Evolutionary conservation across 1,140 invertebrate species (phyloP).

Genomic region (Catajapyx aquilonaris): DNA sequence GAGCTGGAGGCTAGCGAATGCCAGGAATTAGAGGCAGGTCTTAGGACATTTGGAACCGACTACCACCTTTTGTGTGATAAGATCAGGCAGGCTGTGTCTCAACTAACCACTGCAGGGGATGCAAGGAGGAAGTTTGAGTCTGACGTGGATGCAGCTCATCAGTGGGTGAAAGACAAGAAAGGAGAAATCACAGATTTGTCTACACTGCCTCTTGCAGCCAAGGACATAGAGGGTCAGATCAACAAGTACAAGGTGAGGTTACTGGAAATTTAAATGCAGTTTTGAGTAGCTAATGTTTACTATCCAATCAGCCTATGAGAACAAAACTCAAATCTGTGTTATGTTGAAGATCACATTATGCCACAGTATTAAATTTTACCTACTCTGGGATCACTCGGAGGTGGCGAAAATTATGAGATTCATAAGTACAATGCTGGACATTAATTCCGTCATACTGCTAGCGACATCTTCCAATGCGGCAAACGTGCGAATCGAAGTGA

Average conservation of each 20-base stretch:
- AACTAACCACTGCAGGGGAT: slow-evolving; percentile 37
- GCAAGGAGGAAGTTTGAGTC: slow-evolving; percentile 51
- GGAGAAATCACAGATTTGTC: slow-evolving; percentile 34
- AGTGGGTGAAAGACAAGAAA: slow-evolving; percentile 55
- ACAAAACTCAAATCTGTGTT: too few relatives aligned
- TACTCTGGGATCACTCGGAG: too few relatives aligned
- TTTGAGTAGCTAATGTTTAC: too few relatives aligned
- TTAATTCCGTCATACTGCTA: too few relatives aligned
- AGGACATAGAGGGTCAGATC: slow-evolving; percentile 47
- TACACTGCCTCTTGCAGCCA: slow-evolving; percentile 41
- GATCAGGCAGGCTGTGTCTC: slow-evolving; percentile 48
- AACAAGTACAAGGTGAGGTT: slow-evolving; percentile 36
- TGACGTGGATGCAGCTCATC: slow-evolving; percentile 48
- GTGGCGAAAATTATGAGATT: too few relatives aligned
- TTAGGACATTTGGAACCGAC: slow-evolving; percentile 35
- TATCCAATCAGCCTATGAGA: too few relatives aligned
- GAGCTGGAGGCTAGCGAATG: slow-evolving; percentile 64
- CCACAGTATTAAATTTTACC: too few relatives aligned
- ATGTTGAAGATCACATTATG: too few relatives aligned
- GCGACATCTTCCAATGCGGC: too few relatives aligned
- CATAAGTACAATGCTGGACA: too few relatives aligned
- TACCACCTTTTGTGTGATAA: slow-evolving; percentile 47
- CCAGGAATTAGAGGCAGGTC: slow-evolving; percentile 40
- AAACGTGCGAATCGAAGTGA: too few relatives aligned
- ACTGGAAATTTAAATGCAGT: too few relatives aligned